Conservation (phyloP, 2,113 vertebrate species). For the Stercorarius parasiticus region DNA sequence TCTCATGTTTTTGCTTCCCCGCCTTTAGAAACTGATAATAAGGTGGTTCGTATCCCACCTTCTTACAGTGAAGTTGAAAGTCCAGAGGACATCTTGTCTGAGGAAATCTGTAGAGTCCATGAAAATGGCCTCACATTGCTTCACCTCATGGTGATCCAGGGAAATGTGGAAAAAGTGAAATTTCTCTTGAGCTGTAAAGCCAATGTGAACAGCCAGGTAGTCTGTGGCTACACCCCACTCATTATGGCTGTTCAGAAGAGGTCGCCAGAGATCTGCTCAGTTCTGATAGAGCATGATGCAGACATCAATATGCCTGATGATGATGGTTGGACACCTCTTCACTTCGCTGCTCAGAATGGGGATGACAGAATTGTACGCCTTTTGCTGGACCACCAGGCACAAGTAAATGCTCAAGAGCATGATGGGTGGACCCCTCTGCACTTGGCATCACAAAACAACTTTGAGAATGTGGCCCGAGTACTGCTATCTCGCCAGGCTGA, state of each 20-base stretch:
- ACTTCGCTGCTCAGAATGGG: slow-evolving; percentile 86
- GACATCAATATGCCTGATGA: slow-evolving; percentile 67
- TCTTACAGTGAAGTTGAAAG: neutral
- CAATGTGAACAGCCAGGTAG: slow-evolving; percentile 69
- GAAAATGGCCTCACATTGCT: slow-evolving; percentile 74
- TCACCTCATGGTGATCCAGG: slow-evolving; percentile 77
- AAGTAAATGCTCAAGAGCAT: slow-evolving; percentile 66
- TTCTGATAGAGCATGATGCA: slow-evolving; percentile 72
- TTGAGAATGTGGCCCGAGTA: slow-evolving; percentile 80
- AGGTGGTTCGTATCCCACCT: accelerated
- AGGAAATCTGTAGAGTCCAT: slow-evolving; percentile 54
- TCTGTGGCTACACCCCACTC: slow-evolving; percentile 79
- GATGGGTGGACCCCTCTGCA: slow-evolving; percentile 83
- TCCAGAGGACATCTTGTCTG: neutral
- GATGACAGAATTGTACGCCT: slow-evolving; percentile 73
- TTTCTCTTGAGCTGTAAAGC: slow-evolving; percentile 76
- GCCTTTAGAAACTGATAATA: neutral
- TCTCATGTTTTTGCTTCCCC: neutral
- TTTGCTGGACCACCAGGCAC: slow-evolving; percentile 80
- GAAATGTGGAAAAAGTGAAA: slow-evolving; percentile 70
- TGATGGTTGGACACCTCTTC: slow-evolving; percentile 81
- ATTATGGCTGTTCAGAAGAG: slow-evolving; percentile 77
- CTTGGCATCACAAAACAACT: slow-evolving; percentile 86
- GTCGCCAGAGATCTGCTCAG: slow-evolving; percentile 69
- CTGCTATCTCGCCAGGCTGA: slow-evolving; percentile 79